Evolutionary conservation across 2,888 invertebrate species (phyloP), one percentile per base, ranked within the genome.

Genomic region (Phaonia tiefii): DNA sequence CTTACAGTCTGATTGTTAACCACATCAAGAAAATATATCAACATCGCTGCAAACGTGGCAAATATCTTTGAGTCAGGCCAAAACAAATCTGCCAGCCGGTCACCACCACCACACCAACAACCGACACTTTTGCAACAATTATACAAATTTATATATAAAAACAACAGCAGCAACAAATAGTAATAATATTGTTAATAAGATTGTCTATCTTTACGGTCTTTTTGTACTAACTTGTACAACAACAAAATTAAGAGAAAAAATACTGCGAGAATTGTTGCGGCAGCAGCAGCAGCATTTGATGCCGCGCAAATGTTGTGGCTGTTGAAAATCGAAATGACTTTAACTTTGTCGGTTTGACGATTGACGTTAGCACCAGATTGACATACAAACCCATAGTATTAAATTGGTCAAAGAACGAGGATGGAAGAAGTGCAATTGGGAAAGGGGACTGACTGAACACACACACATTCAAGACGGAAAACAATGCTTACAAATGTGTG

Each of bases 41-140:
- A n/a, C n/a, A n/a, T n/a, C n/a, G 25, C 13, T 5, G 22, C 26
- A 20, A 17, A 65, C 44, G n/a, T 11, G 54, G 25, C 37, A 58
- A 26, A 58, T 17, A 39, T 10, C 39, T 63, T 63, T 63, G 42
- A 42, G 63, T 20, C 42, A 22, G 42, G 42, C 63, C 42, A 63
- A 20, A 60, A 60, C 39, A 60, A 37, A 37, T 31, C 31, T 31
- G 31, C 7, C 66, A 66, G 31, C 31, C 66, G 25, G 46, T 25
- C 26, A 25, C 10, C 67, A 49, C 69, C 31, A 31, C 31, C 3
- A 31, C 79, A 82, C 67, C 70, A 74, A 71, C 20, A 83, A 82
- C 85, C 85, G 69, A 83, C 82, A 84, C 87, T 87, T 88, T 87
- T 87, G 87, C 88, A 87, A 88, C 88, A 88, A 86, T 88, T 88